Base-by-base conservation (phyloP, 2,888 invertebrate species). In the Adineta ricciae region DNA sequence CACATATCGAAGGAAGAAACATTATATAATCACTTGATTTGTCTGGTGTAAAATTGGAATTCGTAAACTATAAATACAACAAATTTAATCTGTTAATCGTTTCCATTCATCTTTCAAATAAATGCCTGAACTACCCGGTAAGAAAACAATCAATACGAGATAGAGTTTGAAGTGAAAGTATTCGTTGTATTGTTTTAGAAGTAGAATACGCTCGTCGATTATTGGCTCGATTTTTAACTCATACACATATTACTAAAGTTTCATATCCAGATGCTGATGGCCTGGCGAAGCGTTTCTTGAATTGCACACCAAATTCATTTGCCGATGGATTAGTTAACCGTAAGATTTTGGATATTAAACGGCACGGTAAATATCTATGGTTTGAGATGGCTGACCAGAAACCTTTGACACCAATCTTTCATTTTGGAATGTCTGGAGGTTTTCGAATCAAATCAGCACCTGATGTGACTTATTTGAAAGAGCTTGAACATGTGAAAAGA, bases 361-460 rank as follows among this genome's bases (percentile, higher is more conserved):
- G 78, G 11, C 78, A 78, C 41, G 78, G 78, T 24, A 78, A 78
- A 78, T 78, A 78, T 78, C 41, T 78, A 78, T 78, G 78, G 78
- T 78, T 78, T 78, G 78, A 78, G n/a, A 78, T 78, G 78, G 24
- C 41, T 1, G 78, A 78, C 41, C 24, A 41, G 24, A 21, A 41
- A 41, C 24, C 41, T n/a, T 41, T n/a, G 41, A 41, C 38, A n/a
- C 78, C 78, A 11, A 78, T 78, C 38, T 78, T 78, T 78, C 78
- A 78, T 78, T 78, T 78, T 78, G 78, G 78, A 8, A 78, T 78
- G 78, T 78, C 78, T 24, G 78, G 78, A 41, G 78, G 78, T n/a
- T 78, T 78, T 41, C 78, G 78, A 9, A 41, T 78, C 3, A 78
- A 78, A 78, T 41, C 38, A n/a, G 78, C 78, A 11, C 38, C 38